Conservation (phyloP, 2,888 invertebrate species). For the Orchesella flavescens region DNA sequence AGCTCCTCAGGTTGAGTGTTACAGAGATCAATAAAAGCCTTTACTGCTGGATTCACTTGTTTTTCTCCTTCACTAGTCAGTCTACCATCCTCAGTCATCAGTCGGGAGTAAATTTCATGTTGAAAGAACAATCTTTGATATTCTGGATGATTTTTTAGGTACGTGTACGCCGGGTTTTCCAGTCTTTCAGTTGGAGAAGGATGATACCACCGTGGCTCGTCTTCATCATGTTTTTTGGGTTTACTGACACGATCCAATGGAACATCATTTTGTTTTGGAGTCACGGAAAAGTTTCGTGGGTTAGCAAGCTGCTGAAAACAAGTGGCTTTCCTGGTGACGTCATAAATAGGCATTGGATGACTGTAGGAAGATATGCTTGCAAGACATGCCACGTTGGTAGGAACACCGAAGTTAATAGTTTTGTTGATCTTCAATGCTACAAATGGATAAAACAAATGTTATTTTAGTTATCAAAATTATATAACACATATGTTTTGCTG, state of each 20-base stretch:
- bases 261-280: neutral
- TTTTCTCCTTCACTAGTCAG: conserved; percentile 48
- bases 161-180: conserved; percentile 59
- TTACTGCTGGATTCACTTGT: conserved; percentile 43
- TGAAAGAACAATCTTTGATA: conserved; percentile 57
- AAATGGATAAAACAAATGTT: too few species aligned
- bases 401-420: too few species aligned
- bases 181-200: conserved; percentile 40
- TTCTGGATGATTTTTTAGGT: conserved; percentile 59
- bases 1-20: conserved; percentile 37
- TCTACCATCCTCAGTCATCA: conserved; percentile 55
- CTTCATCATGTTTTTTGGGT: conserved; percentile 6
- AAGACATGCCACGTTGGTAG: too few species aligned
- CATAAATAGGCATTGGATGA: too few species aligned
- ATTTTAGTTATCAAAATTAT: too few species aligned
- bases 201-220: conserved; percentile 54
- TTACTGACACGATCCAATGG: neutral
- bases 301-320: neutral
- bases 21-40: conserved; percentile 52
- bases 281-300: neutral
- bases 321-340: too few species aligned
- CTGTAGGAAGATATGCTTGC: too few species aligned
- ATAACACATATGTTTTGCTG: too few species aligned
- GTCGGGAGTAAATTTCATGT: conserved; percentile 39
- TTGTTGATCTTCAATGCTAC: too few species aligned